phyloP scores from a whole-genome alignment of 1,140 invertebrate species.

The Lordiphosa collinella region DNA sequence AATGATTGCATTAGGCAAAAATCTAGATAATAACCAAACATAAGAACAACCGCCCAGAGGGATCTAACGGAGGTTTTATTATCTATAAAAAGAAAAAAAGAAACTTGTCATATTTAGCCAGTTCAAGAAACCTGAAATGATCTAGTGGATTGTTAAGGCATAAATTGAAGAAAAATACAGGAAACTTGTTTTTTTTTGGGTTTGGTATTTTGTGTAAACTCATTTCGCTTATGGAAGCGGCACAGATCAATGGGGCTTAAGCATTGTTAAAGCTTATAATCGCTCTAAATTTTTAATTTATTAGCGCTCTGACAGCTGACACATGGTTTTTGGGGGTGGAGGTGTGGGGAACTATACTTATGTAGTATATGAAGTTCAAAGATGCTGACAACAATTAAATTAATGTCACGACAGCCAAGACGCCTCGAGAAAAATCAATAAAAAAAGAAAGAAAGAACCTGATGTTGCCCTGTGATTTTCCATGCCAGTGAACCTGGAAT shows the following conservation, averaged over 20 bases:
- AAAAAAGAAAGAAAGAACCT: slow-evolving; percentile 24
- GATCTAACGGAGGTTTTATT: slow-evolving; percentile 37
- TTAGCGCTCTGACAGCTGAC: slow-evolving; percentile 58
- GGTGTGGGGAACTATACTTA: not conserved
- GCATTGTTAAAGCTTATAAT: slow-evolving; percentile 56
- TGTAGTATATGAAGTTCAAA: slow-evolving; percentile 49
- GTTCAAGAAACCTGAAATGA: slow-evolving; percentile 31
- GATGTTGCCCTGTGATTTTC: slow-evolving; percentile 54
- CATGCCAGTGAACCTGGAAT: slow-evolving; percentile 57
- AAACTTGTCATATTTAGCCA: slow-evolving; percentile 46
- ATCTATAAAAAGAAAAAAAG: slow-evolving; percentile 13
- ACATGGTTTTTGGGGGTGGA: slow-evolving; percentile 6
- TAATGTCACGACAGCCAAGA: slow-evolving; percentile 57
- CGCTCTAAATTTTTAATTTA: slow-evolving; percentile 71
- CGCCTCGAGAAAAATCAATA: slow-evolving; percentile 56
- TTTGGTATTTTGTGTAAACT: slow-evolving; percentile 3
- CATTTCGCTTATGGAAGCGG: slow-evolving; percentile 21
- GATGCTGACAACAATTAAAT: slow-evolving; percentile 77
- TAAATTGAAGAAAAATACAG: slow-evolving; percentile 24
- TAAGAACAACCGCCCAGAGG: slow-evolving; percentile 17
- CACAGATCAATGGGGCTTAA: slow-evolving; percentile 56
- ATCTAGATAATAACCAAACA: slow-evolving; percentile 36
- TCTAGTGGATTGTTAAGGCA: not conserved
- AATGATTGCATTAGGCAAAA: slow-evolving; percentile 44
- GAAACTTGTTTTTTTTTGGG: slow-evolving; percentile 51